These are phyloP conservation scores for Entomobrya multifasciata DNA, from an alignment of 2,888 invertebrate genomes.

Conservation along the genomic window DNA sequence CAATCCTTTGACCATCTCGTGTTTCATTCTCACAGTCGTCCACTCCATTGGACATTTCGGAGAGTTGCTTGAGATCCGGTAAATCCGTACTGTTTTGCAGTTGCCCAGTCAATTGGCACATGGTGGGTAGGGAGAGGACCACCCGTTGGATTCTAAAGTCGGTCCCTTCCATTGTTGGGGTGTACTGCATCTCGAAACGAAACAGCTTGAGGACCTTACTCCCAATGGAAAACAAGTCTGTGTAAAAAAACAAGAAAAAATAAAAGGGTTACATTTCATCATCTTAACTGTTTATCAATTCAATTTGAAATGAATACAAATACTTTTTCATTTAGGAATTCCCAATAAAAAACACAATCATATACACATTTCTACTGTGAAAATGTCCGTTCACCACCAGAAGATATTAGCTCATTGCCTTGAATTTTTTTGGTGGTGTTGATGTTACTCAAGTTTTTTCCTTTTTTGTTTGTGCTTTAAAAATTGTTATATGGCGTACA, in stretches of 20 bases:
- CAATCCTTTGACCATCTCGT: conserved; percentile 40
- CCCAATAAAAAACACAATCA: too few relatives aligned
- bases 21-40: conserved; percentile 43
- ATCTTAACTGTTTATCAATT: too few relatives aligned
- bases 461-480: too few relatives aligned
- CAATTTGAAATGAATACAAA: neutral
- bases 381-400: too few relatives aligned
- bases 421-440: too few relatives aligned
- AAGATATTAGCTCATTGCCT: too few relatives aligned
- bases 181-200: conserved; percentile 63
- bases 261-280: too few relatives aligned
- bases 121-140: conserved; percentile 67
- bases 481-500: too few relatives aligned
- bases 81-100: conserved; percentile 58
- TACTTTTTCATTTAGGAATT: neutral
- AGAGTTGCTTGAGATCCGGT: conserved; percentile 64
- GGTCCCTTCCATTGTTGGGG: conserved; percentile 62
- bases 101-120: conserved; percentile 66
- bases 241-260: neutral
- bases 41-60: conserved; percentile 51
- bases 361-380: too few relatives aligned
- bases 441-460: too few relatives aligned
- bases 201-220: conserved; percentile 70
- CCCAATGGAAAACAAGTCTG: conserved; percentile 73
- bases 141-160: conserved; percentile 70